Conservation (phyloP, 2,888 invertebrate genomes). For the Steinernema scapterisci region DNA sequence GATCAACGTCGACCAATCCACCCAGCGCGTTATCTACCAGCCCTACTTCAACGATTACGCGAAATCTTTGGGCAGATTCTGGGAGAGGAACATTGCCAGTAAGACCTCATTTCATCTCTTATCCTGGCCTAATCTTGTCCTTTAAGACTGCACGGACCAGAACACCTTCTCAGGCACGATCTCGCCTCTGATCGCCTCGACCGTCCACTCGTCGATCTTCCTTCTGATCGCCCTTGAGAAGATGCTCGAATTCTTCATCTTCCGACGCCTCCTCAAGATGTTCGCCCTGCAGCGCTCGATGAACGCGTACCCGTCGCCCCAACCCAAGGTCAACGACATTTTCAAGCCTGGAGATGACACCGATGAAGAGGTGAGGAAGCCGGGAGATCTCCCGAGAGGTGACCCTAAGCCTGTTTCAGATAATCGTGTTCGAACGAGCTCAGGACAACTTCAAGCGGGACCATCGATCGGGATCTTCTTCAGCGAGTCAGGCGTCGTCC, state of each 20-base stretch:
- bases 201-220: constrained; percentile 20
- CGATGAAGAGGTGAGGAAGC: background rate
- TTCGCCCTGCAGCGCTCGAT: background rate
- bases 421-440: constrained; percentile 19
- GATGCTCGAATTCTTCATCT: constrained; percentile 22
- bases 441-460: constrained; percentile 30
- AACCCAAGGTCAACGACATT: constrained; percentile 23
- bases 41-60: constrained; percentile 27
- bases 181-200: constrained; percentile 26
- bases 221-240: constrained; percentile 16
- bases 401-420: background rate
- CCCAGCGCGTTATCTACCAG: constrained; percentile 21
- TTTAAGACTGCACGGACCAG: constrained; percentile 13
- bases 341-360: constrained; percentile 25
- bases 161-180: background rate
- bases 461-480: constrained; percentile 25
- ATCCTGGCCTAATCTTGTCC: background rate
- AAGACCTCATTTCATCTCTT: background rate
- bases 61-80: background rate
- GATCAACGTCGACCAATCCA: constrained; percentile 19
- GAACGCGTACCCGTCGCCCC: constrained; percentile 10
- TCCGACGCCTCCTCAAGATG: constrained; percentile 16
- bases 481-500: constrained; percentile 22
- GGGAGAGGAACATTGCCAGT: constrained; percentile 30
- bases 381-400: background rate